Evolutionary conservation across 1,140 invertebrate species (phyloP), one percentile per base, ranked within the genome.

Genomic region (Amyelois transitella): DNA sequence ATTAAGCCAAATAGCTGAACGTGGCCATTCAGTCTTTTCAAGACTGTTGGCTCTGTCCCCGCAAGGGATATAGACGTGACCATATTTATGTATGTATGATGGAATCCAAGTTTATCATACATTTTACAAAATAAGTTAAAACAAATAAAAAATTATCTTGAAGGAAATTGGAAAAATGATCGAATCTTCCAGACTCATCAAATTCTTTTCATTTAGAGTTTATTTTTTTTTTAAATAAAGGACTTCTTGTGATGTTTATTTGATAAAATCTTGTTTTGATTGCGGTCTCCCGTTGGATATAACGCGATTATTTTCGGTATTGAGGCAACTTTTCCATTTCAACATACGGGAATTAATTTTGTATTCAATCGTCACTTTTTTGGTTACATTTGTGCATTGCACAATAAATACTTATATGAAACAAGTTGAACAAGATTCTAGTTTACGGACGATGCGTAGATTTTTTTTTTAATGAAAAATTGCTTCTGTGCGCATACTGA

Each of bases 261-360:
- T 48, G 45, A 48, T 22, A 48, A 48, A 48, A 48, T 48, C 45
- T 44, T 18, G 8, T 38, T 14, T 14, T 48, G 45, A 48, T 21
- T 48, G 45, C 45, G 45, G 45, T 8, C 25, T 28, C 32, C n/a
- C 45, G 45, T 1, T n/a, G 45, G 19, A 48, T 48, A 21, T 48
- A 48, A 48, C 45, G 19, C 45, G 45, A 48, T 48, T 48, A 48
- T 48, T 48, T 48, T 20, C 45, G 8, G 45, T 48, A 48, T 48
- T 48, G 45, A 48, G 18, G 45, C 19, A 19, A 6, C 10, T 10
- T 2, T 20, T 4, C 18, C 45, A n/a, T 21, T 21, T 6, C 6
- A 19, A 48, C 10, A 21, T n/a, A 48, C 45, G 45, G 45, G 20
- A 20, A 4, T 48, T 6, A 7, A 48, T 21, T 21, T n/a, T 48